Evolutionary conservation across 2,113 vertebrate species (phyloP), one percentile per base, ranked within the genome.

Genomic region (Grallaria varia): DNA sequence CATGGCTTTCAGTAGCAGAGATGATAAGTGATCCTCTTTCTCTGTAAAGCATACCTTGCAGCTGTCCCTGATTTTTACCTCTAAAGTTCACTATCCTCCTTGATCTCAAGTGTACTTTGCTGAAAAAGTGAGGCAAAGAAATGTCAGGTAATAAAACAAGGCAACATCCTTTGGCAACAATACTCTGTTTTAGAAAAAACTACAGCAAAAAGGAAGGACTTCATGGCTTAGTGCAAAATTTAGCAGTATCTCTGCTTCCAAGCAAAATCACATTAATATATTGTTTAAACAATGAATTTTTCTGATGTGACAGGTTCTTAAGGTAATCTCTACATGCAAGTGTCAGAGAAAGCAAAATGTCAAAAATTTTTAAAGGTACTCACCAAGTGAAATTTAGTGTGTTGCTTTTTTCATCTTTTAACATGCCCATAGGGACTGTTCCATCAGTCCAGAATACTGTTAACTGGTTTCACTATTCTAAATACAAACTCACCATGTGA

Each of bases 11-110:
- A 59, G 62, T 17, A 64, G 71, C 64, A 76, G 31, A 88, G 35
- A 93, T 47, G 67, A 88, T 86, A 84, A 94, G 90, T 63, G 76
- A 88, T 64, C 47, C 50, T 90, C 49, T 77, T 47, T 58, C 63
- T 42, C 60, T 94, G 59, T 47, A 94, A 84, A 95, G 71, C 44
- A 74, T 74, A 74, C 52, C 72, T 95, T 68, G 47, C 75, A 96
- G 88, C 84, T 87, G 69, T 79, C 56, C 44, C 73, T 20, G 45
- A 25, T 82, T 96, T 93, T 84, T 87, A 87, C 37, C 75, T 82
- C 42, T 64, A 9, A 91, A 87, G 68, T 90, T 78, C 44, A 68
- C 76, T 53, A 42, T 58, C 52, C 56, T 87, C 42, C 30, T 73
- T 73, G 84, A 90, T 93, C 87, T 90, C 91, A 74, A 12, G 8